phyloP scores from a whole-genome alignment of 1,140 invertebrate species.

The Wiebesia pumilae region DNA sequence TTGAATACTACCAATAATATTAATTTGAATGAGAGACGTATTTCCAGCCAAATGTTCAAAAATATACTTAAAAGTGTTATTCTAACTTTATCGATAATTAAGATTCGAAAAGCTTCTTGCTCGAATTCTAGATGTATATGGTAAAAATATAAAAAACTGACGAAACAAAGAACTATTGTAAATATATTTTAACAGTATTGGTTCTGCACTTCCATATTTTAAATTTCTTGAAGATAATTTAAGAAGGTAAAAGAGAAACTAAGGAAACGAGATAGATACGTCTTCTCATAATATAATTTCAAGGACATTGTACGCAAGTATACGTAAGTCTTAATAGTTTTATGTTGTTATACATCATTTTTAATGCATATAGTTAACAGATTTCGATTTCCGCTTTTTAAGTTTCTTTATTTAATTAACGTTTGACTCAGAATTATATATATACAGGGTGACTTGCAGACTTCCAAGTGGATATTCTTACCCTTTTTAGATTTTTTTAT shows the following conservation, averaged over 20 bases:
- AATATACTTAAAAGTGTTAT: not conserved
- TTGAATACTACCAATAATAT: no score
- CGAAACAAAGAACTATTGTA: not conserved
- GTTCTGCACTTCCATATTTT: not conserved
- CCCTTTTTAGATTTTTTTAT: not conserved
- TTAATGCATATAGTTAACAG: slow-evolving; percentile 33
- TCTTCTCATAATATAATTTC: slow-evolving; percentile 39
- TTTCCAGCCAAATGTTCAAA: not conserved
- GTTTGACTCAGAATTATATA: not conserved
- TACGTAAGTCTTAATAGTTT: slow-evolving; percentile 44
- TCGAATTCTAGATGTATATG: no score
- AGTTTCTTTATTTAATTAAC: not conserved
- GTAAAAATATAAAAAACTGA: not conserved
- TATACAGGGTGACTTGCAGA: not conserved
- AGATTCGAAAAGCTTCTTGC: no score
- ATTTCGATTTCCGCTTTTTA: slow-evolving; percentile 9
- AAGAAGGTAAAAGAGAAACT: slow-evolving; percentile 37
- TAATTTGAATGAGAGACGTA: no score
- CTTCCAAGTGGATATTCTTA: not conserved
- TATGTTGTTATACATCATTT: slow-evolving; percentile 40
- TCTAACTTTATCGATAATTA: not conserved
- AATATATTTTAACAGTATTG: not conserved
- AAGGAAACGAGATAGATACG: slow-evolving; percentile 28
- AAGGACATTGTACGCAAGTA: slow-evolving; percentile 37
- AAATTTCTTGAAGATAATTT: slow-evolving; percentile 1